These are phyloP conservation scores for Thecocarcelia acutangulata DNA, from an alignment of 2,888 invertebrate species.

Conservation along the genomic window DNA sequence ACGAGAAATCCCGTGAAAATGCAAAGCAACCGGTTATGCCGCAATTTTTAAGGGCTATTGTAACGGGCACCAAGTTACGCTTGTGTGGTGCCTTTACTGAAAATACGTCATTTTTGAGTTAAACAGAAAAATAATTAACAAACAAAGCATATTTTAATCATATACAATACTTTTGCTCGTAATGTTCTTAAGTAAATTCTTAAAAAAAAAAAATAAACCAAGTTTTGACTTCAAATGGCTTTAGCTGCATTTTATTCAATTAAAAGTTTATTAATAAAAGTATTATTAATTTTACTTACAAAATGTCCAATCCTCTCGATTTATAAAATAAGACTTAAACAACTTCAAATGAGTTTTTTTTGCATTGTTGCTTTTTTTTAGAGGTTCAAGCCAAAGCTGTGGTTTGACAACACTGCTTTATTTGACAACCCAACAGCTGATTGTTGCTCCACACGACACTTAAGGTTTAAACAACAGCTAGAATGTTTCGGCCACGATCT, in stretches of 20 bases:
- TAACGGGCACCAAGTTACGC: constrained; percentile 86
- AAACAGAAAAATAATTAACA: not conserved
- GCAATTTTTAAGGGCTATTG: constrained; percentile 83
- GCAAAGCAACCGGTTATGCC: constrained; percentile 74
- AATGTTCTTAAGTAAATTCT: too few relatives aligned
- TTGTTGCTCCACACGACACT: too few relatives aligned
- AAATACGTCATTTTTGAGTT: constrained; percentile 85
- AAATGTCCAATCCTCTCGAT: constrained; percentile 38
- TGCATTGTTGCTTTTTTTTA: too few relatives aligned
- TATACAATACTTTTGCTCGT: too few relatives aligned
- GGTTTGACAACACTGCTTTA: too few relatives aligned
- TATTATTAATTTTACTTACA: not conserved
- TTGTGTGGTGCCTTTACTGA: constrained; percentile 91
- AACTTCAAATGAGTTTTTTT: constrained; percentile 2
- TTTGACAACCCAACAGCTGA: too few relatives aligned
- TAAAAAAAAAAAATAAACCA: too few relatives aligned
- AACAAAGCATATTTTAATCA: constrained; percentile 12
- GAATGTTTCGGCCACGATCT: too few relatives aligned
- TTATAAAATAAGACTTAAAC: constrained; percentile 18
- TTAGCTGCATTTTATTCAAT: not conserved
- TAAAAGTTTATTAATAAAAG: constrained; percentile 21
- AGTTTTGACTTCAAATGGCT: too few relatives aligned
- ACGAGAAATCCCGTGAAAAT: constrained; percentile 60
- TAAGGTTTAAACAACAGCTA: too few relatives aligned
- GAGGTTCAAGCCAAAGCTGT: too few relatives aligned